Conservation (phyloP, 2,113 vertebrate genomes). For the Aythya baeri region DNA sequence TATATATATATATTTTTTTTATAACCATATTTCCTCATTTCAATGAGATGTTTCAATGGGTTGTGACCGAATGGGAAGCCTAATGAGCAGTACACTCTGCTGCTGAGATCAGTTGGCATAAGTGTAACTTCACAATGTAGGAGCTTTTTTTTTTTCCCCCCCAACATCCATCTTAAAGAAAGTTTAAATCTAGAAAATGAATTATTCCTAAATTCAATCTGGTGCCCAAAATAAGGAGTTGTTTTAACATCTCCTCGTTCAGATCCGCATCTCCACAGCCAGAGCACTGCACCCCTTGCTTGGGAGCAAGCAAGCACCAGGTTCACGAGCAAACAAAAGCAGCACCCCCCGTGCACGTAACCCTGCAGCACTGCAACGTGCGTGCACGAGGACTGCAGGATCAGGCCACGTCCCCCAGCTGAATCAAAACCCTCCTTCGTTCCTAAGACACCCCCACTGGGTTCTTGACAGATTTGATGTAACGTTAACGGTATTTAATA, state of each 20-base stretch:
- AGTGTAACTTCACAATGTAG: background rate
- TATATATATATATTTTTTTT: background rate
- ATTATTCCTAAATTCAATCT: background rate
- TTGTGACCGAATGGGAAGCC: background rate
- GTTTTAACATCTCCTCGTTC: background rate
- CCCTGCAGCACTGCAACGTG: background rate
- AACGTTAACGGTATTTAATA: background rate
- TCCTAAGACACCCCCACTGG: background rate
- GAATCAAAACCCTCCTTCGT: background rate
- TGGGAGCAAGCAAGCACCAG: rapidly evolving
- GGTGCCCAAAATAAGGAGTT: background rate
- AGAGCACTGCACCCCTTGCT: background rate
- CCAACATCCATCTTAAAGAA: background rate
- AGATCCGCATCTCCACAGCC: no score
- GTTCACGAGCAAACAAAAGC: rapidly evolving
- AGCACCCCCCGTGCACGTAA: rapidly evolving
- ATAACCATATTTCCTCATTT: background rate
- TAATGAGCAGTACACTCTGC: background rate
- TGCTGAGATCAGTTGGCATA: rapidly evolving
- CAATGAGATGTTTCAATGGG: background rate
- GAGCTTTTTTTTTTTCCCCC: no score
- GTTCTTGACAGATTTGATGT: rapidly evolving
- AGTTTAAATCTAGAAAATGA: background rate
- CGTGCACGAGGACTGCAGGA: rapidly evolving
- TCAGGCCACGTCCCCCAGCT: rapidly evolving